A percentile compares a stretch with the other conserved stretches of the same genome.
These are phyloP conservation scores for Drosophila eohydei DNA, from an alignment of 2,888 invertebrate genomes.

Conservation along the genomic window DNA sequence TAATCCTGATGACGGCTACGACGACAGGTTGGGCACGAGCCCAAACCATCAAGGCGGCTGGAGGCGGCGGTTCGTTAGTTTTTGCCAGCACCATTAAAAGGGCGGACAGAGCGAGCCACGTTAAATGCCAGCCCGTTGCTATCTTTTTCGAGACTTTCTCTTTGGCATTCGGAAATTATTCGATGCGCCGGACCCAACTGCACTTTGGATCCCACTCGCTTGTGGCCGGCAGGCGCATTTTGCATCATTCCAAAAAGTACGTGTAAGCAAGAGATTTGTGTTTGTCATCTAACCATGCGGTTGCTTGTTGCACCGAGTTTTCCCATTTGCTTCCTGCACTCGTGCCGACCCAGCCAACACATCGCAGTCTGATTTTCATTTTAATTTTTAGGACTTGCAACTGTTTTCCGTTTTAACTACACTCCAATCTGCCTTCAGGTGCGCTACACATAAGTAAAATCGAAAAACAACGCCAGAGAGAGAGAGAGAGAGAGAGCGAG, in stretches of 20 bases:
- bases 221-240: conserved; percentile 18
- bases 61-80: conserved; percentile 15
- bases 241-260: conserved; percentile 3
- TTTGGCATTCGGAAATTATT: conserved; percentile 50
- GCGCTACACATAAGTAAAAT: neutral
- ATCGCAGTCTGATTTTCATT: conserved; percentile 8
- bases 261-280: conserved; percentile 43
- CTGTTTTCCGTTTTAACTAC: conserved; percentile 2
- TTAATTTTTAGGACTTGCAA: conserved; percentile 4
- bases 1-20: conserved; percentile 23
- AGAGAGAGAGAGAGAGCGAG: neutral
- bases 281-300: conserved; percentile 15
- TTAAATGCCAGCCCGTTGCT: conserved; percentile 15
- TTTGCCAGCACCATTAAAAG: conserved; percentile 32
- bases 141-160: conserved; percentile 50
- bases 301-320: neutral
- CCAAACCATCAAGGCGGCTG: neutral
- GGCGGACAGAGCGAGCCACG: neutral
- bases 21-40: neutral
- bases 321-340: neutral
- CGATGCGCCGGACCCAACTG: conserved; percentile 26
- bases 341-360: neutral
- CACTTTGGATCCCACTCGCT: conserved; percentile 31
- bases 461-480: conserved; percentile 1
- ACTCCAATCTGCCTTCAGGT: neutral